Conservation (phyloP, 1,140 invertebrate species). For the Agrilus planipennis region DNA sequence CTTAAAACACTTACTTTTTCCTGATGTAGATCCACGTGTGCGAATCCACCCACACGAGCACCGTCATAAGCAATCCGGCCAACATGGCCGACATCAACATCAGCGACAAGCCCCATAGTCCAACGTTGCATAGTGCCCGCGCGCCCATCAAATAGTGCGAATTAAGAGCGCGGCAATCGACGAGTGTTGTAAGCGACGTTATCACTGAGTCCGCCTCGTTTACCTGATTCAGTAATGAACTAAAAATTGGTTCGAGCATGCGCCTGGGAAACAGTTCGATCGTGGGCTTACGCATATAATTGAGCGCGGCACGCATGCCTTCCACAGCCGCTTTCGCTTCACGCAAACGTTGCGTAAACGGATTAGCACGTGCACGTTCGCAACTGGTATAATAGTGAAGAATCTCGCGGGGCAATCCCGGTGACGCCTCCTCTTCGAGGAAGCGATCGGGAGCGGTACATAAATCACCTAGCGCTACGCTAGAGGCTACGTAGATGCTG, state of each 20-base stretch:
- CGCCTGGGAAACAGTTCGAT: conserved; percentile 23
- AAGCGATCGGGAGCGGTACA: conserved; percentile 57
- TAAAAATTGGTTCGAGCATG: conserved; percentile 54
- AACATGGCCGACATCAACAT: conserved; percentile 74
- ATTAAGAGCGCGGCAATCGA: conserved; percentile 70
- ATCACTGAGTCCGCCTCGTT: conserved; percentile 50
- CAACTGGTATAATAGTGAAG: conserved; percentile 74
- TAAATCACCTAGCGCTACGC: conserved; percentile 65
- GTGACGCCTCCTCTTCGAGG: conserved; percentile 31
- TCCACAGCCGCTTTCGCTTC: conserved; percentile 59
- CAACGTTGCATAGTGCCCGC: conserved; percentile 65
- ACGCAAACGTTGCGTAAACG: conserved; percentile 61
- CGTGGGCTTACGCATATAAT: conserved; percentile 46
- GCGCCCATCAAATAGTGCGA: conserved; percentile 66
- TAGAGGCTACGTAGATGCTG: conserved; percentile 57
- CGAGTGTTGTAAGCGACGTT: conserved; percentile 49
- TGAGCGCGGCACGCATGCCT: conserved; percentile 53
- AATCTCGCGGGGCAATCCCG: conserved; percentile 42
- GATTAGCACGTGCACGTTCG: conserved; percentile 62
- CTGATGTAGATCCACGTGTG: conserved; percentile 94
- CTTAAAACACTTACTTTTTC: conserved; percentile 50
- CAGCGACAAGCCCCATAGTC: conserved; percentile 66
- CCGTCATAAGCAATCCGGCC: conserved; percentile 77
- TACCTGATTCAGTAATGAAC: conserved; percentile 56
- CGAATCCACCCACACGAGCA: conserved; percentile 86